Percentiles rank a stretch among this genome's conserved stretches.
phyloP scores from a whole-genome alignment of 37 sponge, comb jelly and placozoan genomes.

The Aplysina aerophoba region DNA sequence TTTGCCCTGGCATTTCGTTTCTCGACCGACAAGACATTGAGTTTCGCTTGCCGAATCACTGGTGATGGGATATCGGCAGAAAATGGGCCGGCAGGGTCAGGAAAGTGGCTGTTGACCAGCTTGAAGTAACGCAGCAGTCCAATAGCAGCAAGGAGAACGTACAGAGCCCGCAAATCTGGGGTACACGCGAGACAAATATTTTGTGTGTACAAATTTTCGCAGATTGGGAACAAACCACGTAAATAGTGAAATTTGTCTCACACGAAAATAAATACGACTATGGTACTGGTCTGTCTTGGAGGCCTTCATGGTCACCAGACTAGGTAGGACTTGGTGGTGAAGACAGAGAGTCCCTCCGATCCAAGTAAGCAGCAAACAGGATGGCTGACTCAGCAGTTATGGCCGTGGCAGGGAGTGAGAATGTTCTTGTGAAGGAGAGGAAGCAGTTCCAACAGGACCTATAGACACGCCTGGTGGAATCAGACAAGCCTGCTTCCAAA shows the following conservation, averaged over 20 bases:
- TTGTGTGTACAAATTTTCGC: not conserved
- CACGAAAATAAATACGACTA: conserved; percentile 24
- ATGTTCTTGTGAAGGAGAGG: too few species aligned
- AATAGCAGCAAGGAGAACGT: conserved; percentile 7
- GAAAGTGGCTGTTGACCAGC: conserved; percentile 22
- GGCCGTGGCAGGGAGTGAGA: too few species aligned
- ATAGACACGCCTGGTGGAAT: too few species aligned
- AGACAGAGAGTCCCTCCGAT: too few species aligned
- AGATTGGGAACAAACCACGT: not conserved
- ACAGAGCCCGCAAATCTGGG: conserved; percentile 4
- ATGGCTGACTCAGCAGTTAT: too few species aligned
- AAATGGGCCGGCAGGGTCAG: conserved; percentile 13
- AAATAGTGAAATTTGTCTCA: conserved; percentile 22
- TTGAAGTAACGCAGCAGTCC: conserved; percentile 33
- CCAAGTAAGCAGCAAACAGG: too few species aligned
- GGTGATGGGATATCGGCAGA: conserved; percentile 29
- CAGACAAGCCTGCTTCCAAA: too few species aligned
- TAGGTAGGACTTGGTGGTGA: too few species aligned
- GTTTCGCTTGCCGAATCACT: conserved; percentile 25
- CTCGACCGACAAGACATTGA: conserved; percentile 14
- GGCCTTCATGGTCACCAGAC: too few species aligned
- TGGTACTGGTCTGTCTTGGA: too few species aligned
- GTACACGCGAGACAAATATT: not conserved
- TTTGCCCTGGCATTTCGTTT: conserved; percentile 17
- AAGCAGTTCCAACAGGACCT: too few species aligned